phyloP scores from a whole-genome alignment of 2,113 vertebrate species.

The Mormyrus iriodes region DNA sequence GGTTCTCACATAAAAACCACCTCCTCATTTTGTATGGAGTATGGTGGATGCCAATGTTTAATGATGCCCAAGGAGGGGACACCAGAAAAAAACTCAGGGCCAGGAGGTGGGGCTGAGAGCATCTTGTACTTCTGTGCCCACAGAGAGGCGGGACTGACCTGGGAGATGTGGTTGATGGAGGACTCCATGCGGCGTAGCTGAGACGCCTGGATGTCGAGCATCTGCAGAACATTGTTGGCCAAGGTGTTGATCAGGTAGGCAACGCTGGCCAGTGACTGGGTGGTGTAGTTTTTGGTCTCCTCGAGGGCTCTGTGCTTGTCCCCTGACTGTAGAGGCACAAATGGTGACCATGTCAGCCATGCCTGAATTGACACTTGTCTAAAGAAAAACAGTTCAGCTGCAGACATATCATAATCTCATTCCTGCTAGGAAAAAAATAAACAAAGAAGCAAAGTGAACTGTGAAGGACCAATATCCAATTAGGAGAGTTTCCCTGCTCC shows the following conservation, averaged over 20 bases:
- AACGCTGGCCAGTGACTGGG: slow-evolving; percentile 83
- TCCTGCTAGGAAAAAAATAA: not conserved
- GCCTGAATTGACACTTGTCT: not conserved
- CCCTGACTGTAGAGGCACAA: slow-evolving; percentile 54
- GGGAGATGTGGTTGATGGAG: slow-evolving; percentile 87
- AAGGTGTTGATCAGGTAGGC: slow-evolving; percentile 88
- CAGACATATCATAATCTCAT: not conserved
- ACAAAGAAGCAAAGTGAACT: not conserved
- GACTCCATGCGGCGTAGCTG: slow-evolving; percentile 86
- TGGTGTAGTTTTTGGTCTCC: slow-evolving; percentile 88
- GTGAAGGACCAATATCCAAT: not conserved
- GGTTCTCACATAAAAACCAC: not conserved
- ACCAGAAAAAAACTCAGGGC: not conserved
- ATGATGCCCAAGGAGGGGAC: not conserved
- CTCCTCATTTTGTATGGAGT: not conserved
- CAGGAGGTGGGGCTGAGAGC: not conserved
- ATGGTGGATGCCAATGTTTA: not conserved
- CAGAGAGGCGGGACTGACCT: slow-evolving; percentile 57
- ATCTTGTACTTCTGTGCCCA: not conserved
- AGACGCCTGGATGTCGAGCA: slow-evolving; percentile 86
- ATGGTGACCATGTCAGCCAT: not conserved
- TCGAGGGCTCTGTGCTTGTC: slow-evolving; percentile 81
- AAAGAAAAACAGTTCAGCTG: not conserved
- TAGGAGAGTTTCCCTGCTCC: not conserved
- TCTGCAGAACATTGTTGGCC: slow-evolving; percentile 87